phyloP scores from a whole-genome alignment of 2,888 invertebrate species.

The Copidosoma aretas region DNA sequence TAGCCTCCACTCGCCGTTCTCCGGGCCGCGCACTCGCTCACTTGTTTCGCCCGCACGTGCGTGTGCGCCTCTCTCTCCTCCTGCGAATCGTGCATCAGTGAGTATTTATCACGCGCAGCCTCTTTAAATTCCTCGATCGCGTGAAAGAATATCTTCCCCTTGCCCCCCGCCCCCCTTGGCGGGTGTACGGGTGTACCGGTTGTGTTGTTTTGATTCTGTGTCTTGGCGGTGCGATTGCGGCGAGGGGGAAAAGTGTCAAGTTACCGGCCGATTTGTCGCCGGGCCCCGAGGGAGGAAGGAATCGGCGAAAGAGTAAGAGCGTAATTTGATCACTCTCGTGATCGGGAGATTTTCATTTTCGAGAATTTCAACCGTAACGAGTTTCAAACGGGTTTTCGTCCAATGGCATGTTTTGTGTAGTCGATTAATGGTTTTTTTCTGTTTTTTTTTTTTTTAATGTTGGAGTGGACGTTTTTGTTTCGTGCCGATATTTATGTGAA shows the following conservation, averaged over 20 bases:
- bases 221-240: not conserved
- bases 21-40: slow-evolving; percentile 37
- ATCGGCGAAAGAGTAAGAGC: not conserved
- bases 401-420: no score
- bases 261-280: slow-evolving; percentile 15
- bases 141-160: slow-evolving; percentile 23
- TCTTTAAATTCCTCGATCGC: slow-evolving; percentile 29
- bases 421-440: no score
- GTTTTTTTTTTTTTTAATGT: no score
- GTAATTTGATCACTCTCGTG: no score
- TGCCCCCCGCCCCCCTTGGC: no score
- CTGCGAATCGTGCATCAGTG: slow-evolving; percentile 32
- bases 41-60: not conserved
- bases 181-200: no score
- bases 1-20: slow-evolving; percentile 55
- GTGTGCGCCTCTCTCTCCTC: not conserved
- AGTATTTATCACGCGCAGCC: slow-evolving; percentile 31
- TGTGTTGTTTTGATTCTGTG: no score
- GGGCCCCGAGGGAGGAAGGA: not conserved
- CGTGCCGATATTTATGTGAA: not conserved
- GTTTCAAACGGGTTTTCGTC: no score
- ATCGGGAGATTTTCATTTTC: no score
- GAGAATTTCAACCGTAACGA: no score
- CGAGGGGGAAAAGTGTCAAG: slow-evolving; percentile 28
- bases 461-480: no score